A percentile compares a stretch with the other conserved stretches of the same genome.
phyloP scores from a whole-genome alignment of 2,888 invertebrate genomes.

The Polydrusus cervinus region DNA sequence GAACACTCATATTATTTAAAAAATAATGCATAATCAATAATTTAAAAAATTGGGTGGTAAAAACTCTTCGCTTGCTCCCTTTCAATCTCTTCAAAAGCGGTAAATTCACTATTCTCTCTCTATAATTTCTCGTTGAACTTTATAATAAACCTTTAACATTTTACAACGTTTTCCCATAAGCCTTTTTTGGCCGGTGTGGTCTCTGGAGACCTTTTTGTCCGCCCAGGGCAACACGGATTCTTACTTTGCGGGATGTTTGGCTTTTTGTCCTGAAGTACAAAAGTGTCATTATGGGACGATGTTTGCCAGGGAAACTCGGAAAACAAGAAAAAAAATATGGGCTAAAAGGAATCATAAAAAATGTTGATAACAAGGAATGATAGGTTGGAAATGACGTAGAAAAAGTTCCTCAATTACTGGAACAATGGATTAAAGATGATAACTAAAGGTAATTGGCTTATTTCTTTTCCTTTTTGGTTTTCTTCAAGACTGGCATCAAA shows the following conservation, averaged over 20 bases:
- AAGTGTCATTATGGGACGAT: constrained; percentile 37
- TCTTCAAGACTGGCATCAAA: too few species aligned
- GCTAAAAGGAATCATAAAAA: not conserved
- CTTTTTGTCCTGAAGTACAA: constrained; percentile 32
- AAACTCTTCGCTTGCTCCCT: too few species aligned
- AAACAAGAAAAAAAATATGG: not conserved
- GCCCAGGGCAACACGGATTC: constrained; percentile 33
- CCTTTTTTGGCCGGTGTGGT: constrained; percentile 23
- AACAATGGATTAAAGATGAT: too few species aligned
- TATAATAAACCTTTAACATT: constrained; percentile 25
- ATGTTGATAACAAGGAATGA: not conserved
- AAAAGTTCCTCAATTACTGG: too few species aligned
- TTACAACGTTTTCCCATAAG: constrained; percentile 31
- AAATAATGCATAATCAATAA: too few species aligned
- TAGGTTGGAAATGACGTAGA: not conserved
- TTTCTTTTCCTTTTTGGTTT: too few species aligned
- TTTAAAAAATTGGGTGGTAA: too few species aligned
- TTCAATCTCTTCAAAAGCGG: too few species aligned
- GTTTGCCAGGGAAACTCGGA: not conserved
- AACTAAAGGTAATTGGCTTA: too few species aligned
- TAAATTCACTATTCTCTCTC: not conserved
- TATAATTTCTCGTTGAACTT: constrained; percentile 16
- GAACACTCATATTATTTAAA: too few species aligned
- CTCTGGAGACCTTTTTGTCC: constrained; percentile 37
- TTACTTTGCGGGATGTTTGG: constrained; percentile 42